These are phyloP conservation scores for Catharus fuscescens DNA, from an alignment of 2,113 vertebrate genomes.

Conservation along the genomic window DNA sequence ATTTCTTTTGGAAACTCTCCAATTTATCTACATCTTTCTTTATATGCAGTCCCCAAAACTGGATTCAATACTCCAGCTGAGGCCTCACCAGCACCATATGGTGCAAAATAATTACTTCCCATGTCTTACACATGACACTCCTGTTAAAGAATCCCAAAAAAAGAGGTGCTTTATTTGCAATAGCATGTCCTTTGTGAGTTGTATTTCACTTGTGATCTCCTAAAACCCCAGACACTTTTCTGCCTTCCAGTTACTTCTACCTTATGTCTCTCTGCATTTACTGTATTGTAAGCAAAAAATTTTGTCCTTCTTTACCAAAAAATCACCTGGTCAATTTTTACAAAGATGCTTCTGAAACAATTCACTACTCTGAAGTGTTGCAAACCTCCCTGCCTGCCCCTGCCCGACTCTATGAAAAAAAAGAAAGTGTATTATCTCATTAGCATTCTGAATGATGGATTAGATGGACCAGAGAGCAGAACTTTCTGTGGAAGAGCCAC, in stretches of 20 bases:
- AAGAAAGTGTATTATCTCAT: background rate
- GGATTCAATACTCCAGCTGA: slow-evolving; percentile 70
- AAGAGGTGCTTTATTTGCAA: slow-evolving; percentile 60
- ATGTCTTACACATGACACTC: slow-evolving; percentile 72
- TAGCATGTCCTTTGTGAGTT: slow-evolving; percentile 50
- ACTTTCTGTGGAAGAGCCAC: background rate
- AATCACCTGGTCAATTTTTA: background rate
- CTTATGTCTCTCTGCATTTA: background rate
- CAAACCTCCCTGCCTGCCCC: accelerated
- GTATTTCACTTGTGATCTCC: slow-evolving; percentile 2
- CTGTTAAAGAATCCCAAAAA: slow-evolving; percentile 63
- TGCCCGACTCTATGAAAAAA: accelerated
- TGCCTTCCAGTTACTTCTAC: background rate
- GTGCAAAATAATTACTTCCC: slow-evolving; percentile 72
- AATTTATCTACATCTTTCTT: slow-evolving; percentile 66
- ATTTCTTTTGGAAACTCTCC: slow-evolving; percentile 65
- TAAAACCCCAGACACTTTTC: background rate
- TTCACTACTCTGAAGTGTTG: background rate
- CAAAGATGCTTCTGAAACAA: background rate
- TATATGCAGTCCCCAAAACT: slow-evolving; percentile 62
- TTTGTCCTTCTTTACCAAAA: background rate
- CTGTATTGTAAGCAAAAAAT: background rate
- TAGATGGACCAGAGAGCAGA: background rate
- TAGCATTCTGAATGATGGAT: background rate
- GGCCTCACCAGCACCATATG: slow-evolving; percentile 69